Percentiles rank a stretch among this genome's conserved stretches.
Conservation (phyloP, 1,140 invertebrate species). For the Drosophila rufa region DNA sequence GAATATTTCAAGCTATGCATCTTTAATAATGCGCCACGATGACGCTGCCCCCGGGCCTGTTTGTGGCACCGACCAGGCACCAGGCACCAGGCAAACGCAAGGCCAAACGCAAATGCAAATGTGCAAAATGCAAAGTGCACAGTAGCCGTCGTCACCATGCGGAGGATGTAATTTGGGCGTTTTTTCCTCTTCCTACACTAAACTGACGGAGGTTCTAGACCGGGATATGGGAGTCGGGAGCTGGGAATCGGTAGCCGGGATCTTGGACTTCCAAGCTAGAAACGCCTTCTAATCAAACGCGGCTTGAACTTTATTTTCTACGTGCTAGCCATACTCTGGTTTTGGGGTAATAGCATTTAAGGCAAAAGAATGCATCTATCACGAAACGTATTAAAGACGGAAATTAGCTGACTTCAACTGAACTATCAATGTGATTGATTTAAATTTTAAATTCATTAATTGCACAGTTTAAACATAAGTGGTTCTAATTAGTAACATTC, state of each 20-base stretch:
- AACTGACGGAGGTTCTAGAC: slow-evolving; percentile 55
- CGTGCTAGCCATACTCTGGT: slow-evolving; percentile 6
- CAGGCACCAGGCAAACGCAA: slow-evolving; percentile 53
- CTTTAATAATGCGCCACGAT: slow-evolving; percentile 77
- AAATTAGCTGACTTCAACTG: not conserved
- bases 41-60: slow-evolving; percentile 58
- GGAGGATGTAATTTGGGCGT: slow-evolving; percentile 57
- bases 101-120: slow-evolving; percentile 59
- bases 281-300: slow-evolving; percentile 68
- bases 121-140: slow-evolving; percentile 64
- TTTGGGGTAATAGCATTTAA: not conserved
- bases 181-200: slow-evolving; percentile 52
- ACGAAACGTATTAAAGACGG: not conserved
- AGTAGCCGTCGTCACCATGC: slow-evolving; percentile 26
- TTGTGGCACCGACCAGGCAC: slow-evolving; percentile 54
- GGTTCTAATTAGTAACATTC: not conserved
- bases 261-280: slow-evolving; percentile 13
- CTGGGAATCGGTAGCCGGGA: not conserved
- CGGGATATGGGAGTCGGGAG: not conserved
- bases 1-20: slow-evolving; percentile 82
- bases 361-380: no score
- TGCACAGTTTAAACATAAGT: not conserved
- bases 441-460: not conserved
- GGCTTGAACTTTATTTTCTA: slow-evolving; percentile 30
- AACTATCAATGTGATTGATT: not conserved